Evolutionary conservation across 2,888 invertebrate species (phyloP).

Genomic region (Leptura quadrifasciata): DNA sequence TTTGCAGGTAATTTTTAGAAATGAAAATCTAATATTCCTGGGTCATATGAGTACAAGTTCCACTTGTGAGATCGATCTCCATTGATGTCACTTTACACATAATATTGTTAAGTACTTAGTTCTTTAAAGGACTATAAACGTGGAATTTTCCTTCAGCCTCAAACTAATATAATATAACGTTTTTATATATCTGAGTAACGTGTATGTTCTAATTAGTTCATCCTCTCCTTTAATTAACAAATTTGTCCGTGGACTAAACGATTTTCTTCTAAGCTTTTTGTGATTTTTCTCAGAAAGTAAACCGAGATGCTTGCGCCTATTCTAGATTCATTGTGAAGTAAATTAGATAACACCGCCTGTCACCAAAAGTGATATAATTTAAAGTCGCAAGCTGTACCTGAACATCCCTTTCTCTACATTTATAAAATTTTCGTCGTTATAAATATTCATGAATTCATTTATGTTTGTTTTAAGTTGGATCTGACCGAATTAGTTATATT

Average conservation of each 20-base stretch:
- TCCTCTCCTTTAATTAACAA: background rate
- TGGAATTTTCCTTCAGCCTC: too few species aligned
- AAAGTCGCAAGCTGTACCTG: conserved; percentile 24
- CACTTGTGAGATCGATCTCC: too few species aligned
- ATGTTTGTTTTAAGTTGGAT: conserved; percentile 13
- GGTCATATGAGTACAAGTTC: too few species aligned
- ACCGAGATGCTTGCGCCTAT: conserved; percentile 12
- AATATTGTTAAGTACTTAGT: too few species aligned
- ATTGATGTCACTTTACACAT: too few species aligned
- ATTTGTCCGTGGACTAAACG: background rate
- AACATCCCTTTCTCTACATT: conserved; percentile 21
- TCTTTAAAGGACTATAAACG: too few species aligned
- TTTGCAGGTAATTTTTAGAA: too few species aligned
- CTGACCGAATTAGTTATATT: background rate
- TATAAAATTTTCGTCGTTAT: conserved; percentile 27
- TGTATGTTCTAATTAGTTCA: background rate
- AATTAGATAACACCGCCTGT: conserved; percentile 31
- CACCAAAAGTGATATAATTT: conserved; percentile 29
- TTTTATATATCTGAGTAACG: background rate
- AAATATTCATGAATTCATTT: conserved; percentile 29
- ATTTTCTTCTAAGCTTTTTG: background rate
- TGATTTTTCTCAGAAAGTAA: conserved; percentile 9
- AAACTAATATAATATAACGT: too few species aligned
- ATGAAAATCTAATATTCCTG: too few species aligned
- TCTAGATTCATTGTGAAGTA: conserved; percentile 23